Evolutionary conservation across 2,113 vertebrate species (phyloP).

Genomic region (Cyprinus carpio): DNA sequence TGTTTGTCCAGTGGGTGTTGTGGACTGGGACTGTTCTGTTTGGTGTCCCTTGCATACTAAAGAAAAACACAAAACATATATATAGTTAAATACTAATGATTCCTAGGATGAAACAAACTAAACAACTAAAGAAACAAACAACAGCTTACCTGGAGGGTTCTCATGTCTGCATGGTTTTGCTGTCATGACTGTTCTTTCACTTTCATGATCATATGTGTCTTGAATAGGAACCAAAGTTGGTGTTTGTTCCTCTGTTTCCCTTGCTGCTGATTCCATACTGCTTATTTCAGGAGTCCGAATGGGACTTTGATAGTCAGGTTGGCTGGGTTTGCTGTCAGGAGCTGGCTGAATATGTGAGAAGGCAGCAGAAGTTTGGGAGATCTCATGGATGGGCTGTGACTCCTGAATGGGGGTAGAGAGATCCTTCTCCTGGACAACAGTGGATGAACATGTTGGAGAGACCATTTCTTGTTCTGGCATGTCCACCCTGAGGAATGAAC

Average conservation of each 20-base stretch:
- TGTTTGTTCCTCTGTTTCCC: conserved; percentile 51
- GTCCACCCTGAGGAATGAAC: conserved; percentile 32
- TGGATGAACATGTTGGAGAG: conserved; percentile 38
- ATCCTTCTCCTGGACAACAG: conserved; percentile 58
- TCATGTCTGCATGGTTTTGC: conserved; percentile 56
- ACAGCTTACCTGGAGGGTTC: conserved; percentile 65
- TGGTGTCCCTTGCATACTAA: conserved; percentile 35
- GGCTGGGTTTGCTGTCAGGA: conserved; percentile 31
- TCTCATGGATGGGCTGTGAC: conserved; percentile 66
- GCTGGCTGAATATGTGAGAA: conserved; percentile 29
- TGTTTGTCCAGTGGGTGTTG: conserved; percentile 52
- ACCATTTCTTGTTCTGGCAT: conserved; percentile 31
- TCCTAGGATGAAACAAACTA: background rate
- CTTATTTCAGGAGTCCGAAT: conserved; percentile 37
- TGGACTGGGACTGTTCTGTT: conserved; percentile 3
- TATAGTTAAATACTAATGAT: background rate
- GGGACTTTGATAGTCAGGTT: conserved; percentile 54
- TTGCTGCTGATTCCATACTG: conserved; percentile 55
- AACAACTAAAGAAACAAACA: background rate
- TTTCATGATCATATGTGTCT: conserved; percentile 47
- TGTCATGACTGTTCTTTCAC: conserved; percentile 57
- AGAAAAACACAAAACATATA: background rate
- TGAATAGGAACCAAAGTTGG: conserved; percentile 49
- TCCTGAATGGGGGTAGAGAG: conserved; percentile 76
- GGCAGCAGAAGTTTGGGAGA: conserved; percentile 43